Percentiles rank a stretch among this genome's conserved stretches.
phyloP scores from a whole-genome alignment of 2,797 vertebrate species.

The Choloepus didactylus region DNA sequence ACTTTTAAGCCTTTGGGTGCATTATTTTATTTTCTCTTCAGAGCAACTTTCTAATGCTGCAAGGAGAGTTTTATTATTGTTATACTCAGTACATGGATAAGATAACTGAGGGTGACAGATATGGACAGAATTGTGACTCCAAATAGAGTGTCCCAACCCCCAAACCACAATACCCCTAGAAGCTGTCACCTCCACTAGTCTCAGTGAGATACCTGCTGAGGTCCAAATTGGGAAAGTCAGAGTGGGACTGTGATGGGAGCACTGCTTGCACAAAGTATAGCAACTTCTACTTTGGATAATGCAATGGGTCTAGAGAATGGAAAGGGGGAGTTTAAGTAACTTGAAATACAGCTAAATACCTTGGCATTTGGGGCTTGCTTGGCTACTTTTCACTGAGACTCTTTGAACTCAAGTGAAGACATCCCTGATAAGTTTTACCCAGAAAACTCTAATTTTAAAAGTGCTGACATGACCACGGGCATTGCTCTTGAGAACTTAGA shows the following conservation, averaged over 20 bases:
- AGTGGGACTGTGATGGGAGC: not conserved
- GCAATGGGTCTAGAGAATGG: not conserved
- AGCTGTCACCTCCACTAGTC: not conserved
- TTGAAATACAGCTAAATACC: slow-evolving; percentile 5
- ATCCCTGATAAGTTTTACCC: not conserved
- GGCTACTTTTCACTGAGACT: not conserved
- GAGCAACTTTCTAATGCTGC: not conserved
- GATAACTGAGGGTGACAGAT: not conserved
- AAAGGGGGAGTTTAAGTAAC: not conserved
- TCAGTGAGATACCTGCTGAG: not conserved
- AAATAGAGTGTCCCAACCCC: not conserved
- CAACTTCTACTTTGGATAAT: not conserved
- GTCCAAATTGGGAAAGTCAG: not conserved
- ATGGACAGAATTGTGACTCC: not conserved
- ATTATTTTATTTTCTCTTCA: not conserved
- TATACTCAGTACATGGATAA: not conserved
- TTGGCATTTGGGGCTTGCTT: not conserved
- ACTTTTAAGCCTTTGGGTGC: not conserved
- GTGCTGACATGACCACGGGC: not conserved
- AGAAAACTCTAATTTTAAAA: slow-evolving; percentile 50
- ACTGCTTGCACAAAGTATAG: not conserved
- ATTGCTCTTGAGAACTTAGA: not conserved
- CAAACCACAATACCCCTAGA: not conserved
- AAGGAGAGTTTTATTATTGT: not conserved
- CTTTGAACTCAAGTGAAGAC: slow-evolving; percentile 54